Evolutionary conservation across 1,140 invertebrate species (phyloP), one percentile per base, ranked within the genome.

Genomic region (Cylas formicarius): DNA sequence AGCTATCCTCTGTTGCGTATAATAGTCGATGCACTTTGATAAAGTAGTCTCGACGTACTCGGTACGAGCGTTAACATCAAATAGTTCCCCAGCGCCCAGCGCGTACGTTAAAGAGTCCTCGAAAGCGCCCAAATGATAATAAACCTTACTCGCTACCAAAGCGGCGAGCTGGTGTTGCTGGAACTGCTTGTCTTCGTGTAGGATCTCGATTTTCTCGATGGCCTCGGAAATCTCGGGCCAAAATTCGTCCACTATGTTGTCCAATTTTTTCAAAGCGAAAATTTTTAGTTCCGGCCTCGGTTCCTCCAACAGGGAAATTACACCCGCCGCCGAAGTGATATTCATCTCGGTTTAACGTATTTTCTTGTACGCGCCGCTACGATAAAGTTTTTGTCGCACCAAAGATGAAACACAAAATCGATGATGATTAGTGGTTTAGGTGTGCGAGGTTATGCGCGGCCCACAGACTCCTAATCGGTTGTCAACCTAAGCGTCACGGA

Each of bases 181-280:
- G 61, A 98, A 98, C 9, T 67, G 69, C 57, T 85, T 80, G 61
- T 97, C 88, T 72, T 98, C 95, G 64, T 95, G 87, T 13, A 99
- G 72, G 57, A 94, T 90, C 75, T 98, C 94, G 61, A 98, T 96
- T 72, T 96, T 97, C 60, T 89, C 86, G 61, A 98, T 93, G 8
- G 91, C 89, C 71, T 98, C 95, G 0, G 92, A 95, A 50, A 97
- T 97, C 72, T 97, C 94, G 11, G 93, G 90, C 94, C 94, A 97
- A 71, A 97, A 97, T 67, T 95, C 88, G 66, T 97, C 91, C 0
- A 97, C 93, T 63, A 98, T 90, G 58, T 80, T 77, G 67, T 97
- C 85, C 28, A 98, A 70, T 61, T 93, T 93, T 57, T 86, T 84
- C 37, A 86, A 57, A 14, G 94, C 93, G 69, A 95, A 97, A 2